Conservation (phyloP, 92 coral and sea anemone genomes). For the Bergia sp. region DNA sequence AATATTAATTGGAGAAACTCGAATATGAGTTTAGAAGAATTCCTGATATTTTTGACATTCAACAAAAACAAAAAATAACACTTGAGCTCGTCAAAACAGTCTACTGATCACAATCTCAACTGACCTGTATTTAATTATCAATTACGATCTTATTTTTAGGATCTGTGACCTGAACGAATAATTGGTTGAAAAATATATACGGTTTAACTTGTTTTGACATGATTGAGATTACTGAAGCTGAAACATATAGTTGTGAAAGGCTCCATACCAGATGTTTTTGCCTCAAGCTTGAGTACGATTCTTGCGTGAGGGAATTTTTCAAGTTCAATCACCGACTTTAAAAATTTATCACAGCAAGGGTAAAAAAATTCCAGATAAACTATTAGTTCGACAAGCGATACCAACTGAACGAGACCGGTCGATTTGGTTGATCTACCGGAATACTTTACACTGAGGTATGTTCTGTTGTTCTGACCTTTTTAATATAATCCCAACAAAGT, state of each 20-base stretch:
- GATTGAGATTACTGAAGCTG: slow-evolving; percentile 11
- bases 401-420: not conserved
- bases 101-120: not conserved
- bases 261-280: slow-evolving; percentile 9
- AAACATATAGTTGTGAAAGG: not conserved
- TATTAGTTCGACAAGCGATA: not conserved
- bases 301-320: not conserved
- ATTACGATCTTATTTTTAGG: too few species aligned
- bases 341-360: not conserved
- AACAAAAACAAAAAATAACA: not conserved
- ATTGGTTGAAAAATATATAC: not conserved
- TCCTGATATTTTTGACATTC: too few species aligned
- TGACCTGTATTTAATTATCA: not conserved
- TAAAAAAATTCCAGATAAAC: not conserved
- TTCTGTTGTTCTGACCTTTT: not conserved
- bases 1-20: too few species aligned
- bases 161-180: not conserved
- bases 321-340: not conserved
- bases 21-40: too few species aligned
- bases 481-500: not conserved
- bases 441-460: not conserved
- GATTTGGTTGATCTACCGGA: not conserved
- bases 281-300: not conserved
- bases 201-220: slow-evolving; percentile 23
- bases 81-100: not conserved